Conservation (phyloP, 2,888 invertebrate species). For the Pedicia rivosa region DNA sequence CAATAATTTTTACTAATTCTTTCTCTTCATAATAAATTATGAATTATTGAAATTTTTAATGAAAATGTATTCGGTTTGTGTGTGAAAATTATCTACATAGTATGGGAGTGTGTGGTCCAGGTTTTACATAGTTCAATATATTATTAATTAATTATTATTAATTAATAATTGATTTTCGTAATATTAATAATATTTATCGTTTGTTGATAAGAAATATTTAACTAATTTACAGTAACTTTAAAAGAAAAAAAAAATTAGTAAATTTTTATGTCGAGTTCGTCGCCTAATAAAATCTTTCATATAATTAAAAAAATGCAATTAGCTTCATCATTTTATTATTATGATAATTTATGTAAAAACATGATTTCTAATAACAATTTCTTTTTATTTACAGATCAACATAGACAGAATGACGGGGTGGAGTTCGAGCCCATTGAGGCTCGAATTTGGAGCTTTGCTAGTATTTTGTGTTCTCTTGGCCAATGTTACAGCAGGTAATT, state of each 20-base stretch:
- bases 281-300: background rate
- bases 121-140: no score
- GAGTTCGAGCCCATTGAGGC: background rate
- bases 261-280: background rate
- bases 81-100: no score
- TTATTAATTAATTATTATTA: no score
- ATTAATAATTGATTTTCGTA: no score
- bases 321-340: no score
- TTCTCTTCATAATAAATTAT: no score
- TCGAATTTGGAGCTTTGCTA: background rate
- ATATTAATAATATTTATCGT: no score
- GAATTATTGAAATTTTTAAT: no score
- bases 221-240: background rate
- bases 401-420: background rate
- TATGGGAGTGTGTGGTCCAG: no score
- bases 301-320: background rate
- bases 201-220: no score
- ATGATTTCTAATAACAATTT: background rate
- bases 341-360: background rate
- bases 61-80: no score
- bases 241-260: background rate
- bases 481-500: background rate
- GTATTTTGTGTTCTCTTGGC: background rate
- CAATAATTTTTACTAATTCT: no score
- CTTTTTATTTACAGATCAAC: background rate